Base-by-base conservation (phyloP, 2,113 vertebrate species). In the Sprattus sprattus region DNA sequence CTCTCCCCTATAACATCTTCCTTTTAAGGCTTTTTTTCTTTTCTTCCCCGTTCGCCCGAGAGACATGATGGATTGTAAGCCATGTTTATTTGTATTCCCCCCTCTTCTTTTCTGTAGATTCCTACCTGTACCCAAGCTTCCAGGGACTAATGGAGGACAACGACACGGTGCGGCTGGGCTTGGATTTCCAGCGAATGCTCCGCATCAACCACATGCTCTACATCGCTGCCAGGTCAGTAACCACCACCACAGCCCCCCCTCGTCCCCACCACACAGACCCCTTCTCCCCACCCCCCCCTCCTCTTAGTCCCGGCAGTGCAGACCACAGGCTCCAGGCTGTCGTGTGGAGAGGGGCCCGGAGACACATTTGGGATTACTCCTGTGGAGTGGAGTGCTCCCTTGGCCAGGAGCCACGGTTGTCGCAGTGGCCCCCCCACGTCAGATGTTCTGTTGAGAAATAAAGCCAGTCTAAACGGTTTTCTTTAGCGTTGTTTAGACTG, bases 171-270 rank as follows among this genome's bases (percentile, higher is more conserved):
- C 94, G 95, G 39, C 96, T 97, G 57, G 97, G 97, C 83, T 91
- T 98, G 89, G 97, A 97, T 93, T 97, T 99, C 93, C 98, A 99
- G 94, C 93, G 92, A 89, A 97, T 98, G 96, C 93, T 98, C 89
- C 95, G 93, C 85, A 95, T 98, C 92, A 97, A 97, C 92, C 94
- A 95, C 90, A 97, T 96, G 83, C 95, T 99, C 85, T 96, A 97
- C 85, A 92, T 99, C 0, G 97, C 97, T 25, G 97, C 96, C n/a
- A 95, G 97, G 97, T 99, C 92, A 94, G 95, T 91, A 78, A 3
- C 0, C 83, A 47, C 28, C 25, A 75, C 3, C 28, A 39, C 67
- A 11, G 15, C 28, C 9, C 0, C 9, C 28, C 11, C 67, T 9
- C 9, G 1, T 3, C 3, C 67, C 11, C 25, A 75, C 67, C 28